These are phyloP conservation scores for Bucorvus abyssinicus DNA, from an alignment of 2,797 vertebrate genomes.

Conservation along the genomic window DNA sequence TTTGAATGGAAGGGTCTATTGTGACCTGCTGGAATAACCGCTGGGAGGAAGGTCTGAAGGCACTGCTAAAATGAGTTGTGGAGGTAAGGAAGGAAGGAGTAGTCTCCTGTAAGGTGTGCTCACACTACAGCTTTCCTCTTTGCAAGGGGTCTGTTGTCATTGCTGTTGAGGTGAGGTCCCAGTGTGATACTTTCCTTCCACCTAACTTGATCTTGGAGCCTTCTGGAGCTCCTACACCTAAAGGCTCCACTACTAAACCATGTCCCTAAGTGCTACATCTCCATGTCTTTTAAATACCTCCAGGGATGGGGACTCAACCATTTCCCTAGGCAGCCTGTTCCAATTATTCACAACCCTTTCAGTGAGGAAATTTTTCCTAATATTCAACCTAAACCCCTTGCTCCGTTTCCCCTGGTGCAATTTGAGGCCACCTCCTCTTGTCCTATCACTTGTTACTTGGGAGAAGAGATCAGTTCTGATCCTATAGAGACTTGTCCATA, in stretches of 20 bases:
- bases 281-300: background rate
- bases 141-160: background rate
- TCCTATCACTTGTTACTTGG: background rate
- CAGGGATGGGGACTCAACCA: background rate
- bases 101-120: background rate
- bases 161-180: background rate
- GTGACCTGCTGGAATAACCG: constrained; percentile 74
- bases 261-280: background rate
- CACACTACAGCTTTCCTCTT: background rate
- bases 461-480: background rate
- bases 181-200: background rate
- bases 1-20: constrained; percentile 86
- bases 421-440: background rate
- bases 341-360: background rate
- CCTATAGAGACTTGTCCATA: too few species aligned
- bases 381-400: background rate
- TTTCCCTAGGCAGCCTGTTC: background rate
- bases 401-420: background rate
- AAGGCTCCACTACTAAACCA: background rate
- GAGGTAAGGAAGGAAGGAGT: constrained; percentile 73
- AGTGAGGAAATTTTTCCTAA: background rate
- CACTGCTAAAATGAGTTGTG: constrained; percentile 80
- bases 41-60: constrained; percentile 74
- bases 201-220: background rate
- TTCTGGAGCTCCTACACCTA: background rate